Conservation (phyloP, 2,888 invertebrate species). For the Artemia sinica region DNA sequence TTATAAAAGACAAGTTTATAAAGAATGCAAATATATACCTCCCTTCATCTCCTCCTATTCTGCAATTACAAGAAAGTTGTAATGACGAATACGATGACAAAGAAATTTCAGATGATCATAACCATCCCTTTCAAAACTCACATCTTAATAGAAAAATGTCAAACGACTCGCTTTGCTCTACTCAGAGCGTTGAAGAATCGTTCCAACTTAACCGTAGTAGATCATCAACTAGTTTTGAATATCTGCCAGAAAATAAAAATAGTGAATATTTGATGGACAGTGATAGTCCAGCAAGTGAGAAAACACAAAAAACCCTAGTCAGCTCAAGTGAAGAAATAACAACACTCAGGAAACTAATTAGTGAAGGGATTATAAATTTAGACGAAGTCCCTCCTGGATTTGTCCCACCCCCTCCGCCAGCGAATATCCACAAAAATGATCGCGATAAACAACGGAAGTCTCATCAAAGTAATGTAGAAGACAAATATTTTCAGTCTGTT, state of each 20-base stretch:
- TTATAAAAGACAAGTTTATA: not conserved
- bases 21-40: constrained; percentile 8
- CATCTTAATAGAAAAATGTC: not conserved
- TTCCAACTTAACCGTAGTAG: not conserved
- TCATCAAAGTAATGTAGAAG: too few relatives aligned
- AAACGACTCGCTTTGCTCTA: constrained; percentile 5
- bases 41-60: not conserved
- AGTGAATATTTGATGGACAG: not conserved
- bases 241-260: not conserved
- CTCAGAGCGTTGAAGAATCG: not conserved
- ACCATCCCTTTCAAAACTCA: not conserved
- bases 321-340: not conserved
- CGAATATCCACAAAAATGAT: not conserved
- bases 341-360: not conserved
- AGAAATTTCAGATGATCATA: not conserved
- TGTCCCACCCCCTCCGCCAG: not conserved
- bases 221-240: constrained; percentile 3
- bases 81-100: not conserved
- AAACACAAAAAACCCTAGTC: not conserved
- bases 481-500: too few relatives aligned
- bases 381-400: not conserved
- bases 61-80: too few relatives aligned
- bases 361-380: not conserved
- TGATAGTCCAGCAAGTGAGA: not conserved
- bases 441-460: not conserved